These are phyloP conservation scores for Galerucella nymphaeae DNA, from an alignment of 2,888 invertebrate genomes.

Conservation along the genomic window DNA sequence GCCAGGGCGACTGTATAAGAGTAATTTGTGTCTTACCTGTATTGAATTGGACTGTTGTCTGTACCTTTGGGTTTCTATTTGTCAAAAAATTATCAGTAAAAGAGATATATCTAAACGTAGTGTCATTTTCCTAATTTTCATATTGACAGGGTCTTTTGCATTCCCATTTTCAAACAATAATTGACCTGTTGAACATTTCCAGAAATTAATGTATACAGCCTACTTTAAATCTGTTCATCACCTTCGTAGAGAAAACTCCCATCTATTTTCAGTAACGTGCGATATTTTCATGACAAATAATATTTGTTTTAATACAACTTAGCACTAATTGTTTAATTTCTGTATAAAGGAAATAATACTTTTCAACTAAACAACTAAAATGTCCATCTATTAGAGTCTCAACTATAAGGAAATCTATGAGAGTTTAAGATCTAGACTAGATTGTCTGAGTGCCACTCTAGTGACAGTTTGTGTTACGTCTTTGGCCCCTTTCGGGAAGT, in stretches of 20 bases:
- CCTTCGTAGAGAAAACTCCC: slow-evolving; percentile 14
- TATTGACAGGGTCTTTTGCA: background rate
- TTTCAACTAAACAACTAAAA: too few relatives aligned
- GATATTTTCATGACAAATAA: background rate
- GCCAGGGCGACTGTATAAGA: background rate
- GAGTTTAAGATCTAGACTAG: too few relatives aligned
- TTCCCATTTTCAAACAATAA: slow-evolving; percentile 10
- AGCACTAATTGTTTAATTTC: too few relatives aligned
- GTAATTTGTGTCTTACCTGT: background rate
- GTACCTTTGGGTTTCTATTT: too few relatives aligned
- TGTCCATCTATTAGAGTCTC: too few relatives aligned
- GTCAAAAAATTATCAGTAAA: too few relatives aligned
- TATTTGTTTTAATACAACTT: too few relatives aligned
- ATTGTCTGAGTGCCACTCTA: too few relatives aligned
- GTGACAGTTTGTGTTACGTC: slow-evolving; percentile 1
- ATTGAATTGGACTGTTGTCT: background rate
- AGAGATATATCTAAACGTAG: background rate
- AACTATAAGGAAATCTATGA: too few relatives aligned
- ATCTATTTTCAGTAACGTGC: background rate
- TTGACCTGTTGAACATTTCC: slow-evolving; percentile 26
- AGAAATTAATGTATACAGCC: slow-evolving; percentile 23
- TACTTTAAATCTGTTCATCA: slow-evolving; percentile 20
- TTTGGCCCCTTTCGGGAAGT: slow-evolving; percentile 5
- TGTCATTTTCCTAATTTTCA: background rate
- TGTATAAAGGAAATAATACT: too few relatives aligned